Base-by-base conservation (phyloP, 2,113 vertebrate species). In the Ariopsis seemanni region DNA sequence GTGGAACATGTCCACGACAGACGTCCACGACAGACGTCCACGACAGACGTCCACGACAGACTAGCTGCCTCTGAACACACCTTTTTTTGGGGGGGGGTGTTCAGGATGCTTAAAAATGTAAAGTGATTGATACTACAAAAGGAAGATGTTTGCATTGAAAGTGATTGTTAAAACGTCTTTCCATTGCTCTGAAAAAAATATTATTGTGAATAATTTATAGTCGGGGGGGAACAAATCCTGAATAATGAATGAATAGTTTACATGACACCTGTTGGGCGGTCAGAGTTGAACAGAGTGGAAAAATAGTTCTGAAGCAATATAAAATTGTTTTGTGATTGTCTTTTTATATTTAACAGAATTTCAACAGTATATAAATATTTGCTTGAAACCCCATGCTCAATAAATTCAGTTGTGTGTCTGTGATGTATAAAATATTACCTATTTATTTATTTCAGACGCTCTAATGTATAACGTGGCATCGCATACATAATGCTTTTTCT, bases 191-290 rank as follows among this genome's bases (percentile, higher is more conserved):
- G 20, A 62, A 62, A 82, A 20, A 42, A 12, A 6, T 42, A n/a
- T 48, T 48, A 58, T 17, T 42, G 53, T 81, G 30, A 34, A 60
- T 81, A 12, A 58, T 34, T 82, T 22, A 82, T 62, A 60, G 12
- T 34, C 27, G 7, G 12, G 12, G 12, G 2, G 2, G 4, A 30
- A 34, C 2, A 20, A 27, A 80, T 80, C 15, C 25, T 82, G 27
- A 82, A 82, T 42, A 82, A 62, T 62, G 57, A 82, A 62, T 62
- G 30, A 62, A 57, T 17, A 57, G n/a, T 27, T 80, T 58, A 30
- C 25, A 20, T 48, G 57, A 62, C 57, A 82, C 25, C n/a, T 81
- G 78, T 60, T 58, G 53, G 15, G 15, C 0, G 27, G 55, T 58
- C 57, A 62, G 55, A 7, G 2, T 9, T 30, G 48, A 80, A 9